These are phyloP conservation scores for Hirtodrosophila histrioides DNA, from an alignment of 2,888 invertebrate species.

Conservation along the genomic window DNA sequence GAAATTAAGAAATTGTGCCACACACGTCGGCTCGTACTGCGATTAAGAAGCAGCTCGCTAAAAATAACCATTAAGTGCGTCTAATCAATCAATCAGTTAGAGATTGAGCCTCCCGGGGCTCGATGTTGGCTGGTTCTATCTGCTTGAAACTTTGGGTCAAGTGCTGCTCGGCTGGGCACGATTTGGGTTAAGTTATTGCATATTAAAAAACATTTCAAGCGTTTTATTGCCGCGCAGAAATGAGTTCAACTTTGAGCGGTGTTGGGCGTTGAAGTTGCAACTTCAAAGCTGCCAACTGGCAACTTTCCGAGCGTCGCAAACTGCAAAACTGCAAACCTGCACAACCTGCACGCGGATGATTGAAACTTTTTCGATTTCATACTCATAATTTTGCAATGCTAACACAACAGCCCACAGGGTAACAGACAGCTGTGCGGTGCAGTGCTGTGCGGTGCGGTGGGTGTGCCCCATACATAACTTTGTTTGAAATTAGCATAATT, in stretches of 20 bases:
- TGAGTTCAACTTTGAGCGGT: conserved; percentile 56
- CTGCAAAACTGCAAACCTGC: conserved; percentile 32
- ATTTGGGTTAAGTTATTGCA: conserved; percentile 70
- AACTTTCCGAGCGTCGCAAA: conserved; percentile 44
- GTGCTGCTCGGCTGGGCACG: conserved; percentile 36
- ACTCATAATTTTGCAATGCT: conserved; percentile 73
- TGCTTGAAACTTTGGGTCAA: conserved; percentile 65
- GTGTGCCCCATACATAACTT: conserved; percentile 51
- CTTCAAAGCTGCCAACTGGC: conserved; percentile 54
- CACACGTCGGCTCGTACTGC: conserved; percentile 7
- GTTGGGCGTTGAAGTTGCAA: conserved; percentile 55
- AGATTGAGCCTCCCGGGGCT: conserved; percentile 3
- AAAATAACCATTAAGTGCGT: conserved; percentile 62
- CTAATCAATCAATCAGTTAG: conserved; percentile 62
- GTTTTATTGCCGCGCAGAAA: conserved; percentile 68
- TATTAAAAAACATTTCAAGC: conserved; percentile 77
- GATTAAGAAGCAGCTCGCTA: conserved; percentile 38
- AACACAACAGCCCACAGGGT: conserved; percentile 50
- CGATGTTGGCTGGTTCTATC: conserved; percentile 20
- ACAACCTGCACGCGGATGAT: conserved; percentile 59
- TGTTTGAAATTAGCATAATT: conserved; percentile 73
- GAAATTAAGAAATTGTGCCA: conserved; percentile 62
- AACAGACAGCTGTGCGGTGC: background rate
- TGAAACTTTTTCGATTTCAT: conserved; percentile 77
- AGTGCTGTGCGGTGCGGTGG: background rate